These are phyloP conservation scores for Oreonectes daqikongensis DNA, from an alignment of 2,797 vertebrate species.

Conservation along the genomic window DNA sequence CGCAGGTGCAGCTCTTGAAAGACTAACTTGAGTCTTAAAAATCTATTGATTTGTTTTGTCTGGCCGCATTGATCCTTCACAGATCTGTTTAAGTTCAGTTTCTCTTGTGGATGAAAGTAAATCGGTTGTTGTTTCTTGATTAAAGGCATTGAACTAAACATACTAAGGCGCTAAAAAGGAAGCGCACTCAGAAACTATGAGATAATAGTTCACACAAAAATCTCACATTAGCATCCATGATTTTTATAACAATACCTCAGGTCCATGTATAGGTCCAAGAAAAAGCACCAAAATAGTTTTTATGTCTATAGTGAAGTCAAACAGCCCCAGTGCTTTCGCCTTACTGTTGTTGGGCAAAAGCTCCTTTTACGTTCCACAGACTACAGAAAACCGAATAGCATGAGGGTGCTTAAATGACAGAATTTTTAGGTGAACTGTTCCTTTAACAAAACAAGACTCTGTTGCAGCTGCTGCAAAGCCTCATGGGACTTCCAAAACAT, in stretches of 20 bases:
- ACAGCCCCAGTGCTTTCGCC: too few species aligned
- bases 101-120: background rate
- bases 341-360: too few species aligned
- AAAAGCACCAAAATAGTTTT: too few species aligned
- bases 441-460: background rate
- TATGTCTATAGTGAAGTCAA: too few species aligned
- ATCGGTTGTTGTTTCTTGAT: background rate
- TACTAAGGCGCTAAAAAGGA: constrained; percentile 5
- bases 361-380: too few species aligned
- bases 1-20: background rate
- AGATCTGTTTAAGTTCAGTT: constrained; percentile 12
- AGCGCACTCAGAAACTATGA: too few species aligned
- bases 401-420: background rate
- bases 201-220: too few species aligned
- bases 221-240: too few species aligned
- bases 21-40: constrained; percentile 15
- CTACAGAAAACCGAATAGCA: too few species aligned
- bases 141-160: background rate
- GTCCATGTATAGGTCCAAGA: too few species aligned
- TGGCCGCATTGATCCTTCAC: constrained; percentile 14
- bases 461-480: background rate
- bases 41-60: constrained; percentile 26
- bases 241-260: too few species aligned
- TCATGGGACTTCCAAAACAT: constrained; percentile 12
- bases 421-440: background rate